Evolutionary conservation across 2,113 vertebrate species (phyloP).

Genomic region (Crotalus helleri): DNA sequence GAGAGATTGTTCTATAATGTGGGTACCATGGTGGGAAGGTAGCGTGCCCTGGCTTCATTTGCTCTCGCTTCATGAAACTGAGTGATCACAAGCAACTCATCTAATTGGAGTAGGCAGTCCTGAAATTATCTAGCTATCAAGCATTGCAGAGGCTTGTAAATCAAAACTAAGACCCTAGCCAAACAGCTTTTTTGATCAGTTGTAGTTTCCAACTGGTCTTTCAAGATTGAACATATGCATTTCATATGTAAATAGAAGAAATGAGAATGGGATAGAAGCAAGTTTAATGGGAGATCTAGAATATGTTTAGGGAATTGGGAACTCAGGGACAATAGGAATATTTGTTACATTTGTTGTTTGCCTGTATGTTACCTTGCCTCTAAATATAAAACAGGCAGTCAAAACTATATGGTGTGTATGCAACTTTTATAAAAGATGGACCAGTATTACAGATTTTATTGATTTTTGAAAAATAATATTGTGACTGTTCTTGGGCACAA

Average conservation of each 20-base stretch:
- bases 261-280: background rate
- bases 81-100: background rate
- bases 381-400: background rate
- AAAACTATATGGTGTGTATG: background rate
- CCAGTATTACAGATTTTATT: background rate
- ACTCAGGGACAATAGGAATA: background rate
- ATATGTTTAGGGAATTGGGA: background rate
- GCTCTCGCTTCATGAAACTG: background rate
- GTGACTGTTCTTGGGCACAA: background rate
- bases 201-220: background rate
- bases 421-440: background rate
- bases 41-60: background rate
- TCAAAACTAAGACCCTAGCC: background rate
- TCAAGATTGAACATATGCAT: background rate
- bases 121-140: background rate
- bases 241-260: background rate
- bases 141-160: background rate
- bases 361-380: background rate
- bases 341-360: background rate
- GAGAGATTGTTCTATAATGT: background rate
- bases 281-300: background rate
- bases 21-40: background rate
- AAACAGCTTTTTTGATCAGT: background rate
- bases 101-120: background rate
- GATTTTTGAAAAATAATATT: background rate